phyloP scores from a whole-genome alignment of 2,113 vertebrate genomes.

The Mobula birostris region DNA sequence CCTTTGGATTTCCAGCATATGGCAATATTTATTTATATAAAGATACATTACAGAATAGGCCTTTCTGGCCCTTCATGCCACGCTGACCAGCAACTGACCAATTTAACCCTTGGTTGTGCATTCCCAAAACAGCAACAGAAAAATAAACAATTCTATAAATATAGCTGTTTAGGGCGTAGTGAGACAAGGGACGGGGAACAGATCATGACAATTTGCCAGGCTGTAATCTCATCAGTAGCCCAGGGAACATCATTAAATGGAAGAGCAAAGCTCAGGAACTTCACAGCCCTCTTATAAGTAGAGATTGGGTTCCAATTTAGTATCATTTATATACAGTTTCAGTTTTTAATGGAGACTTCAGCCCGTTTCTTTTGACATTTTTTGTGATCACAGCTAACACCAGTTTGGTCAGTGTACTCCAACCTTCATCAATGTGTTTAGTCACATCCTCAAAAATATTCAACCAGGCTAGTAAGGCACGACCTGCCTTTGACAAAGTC shows the following conservation, averaged over 20 bases:
- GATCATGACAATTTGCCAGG: not conserved
- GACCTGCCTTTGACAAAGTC: too few species aligned
- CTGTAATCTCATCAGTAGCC: conserved; percentile 17
- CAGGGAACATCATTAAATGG: not conserved
- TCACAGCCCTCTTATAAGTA: conserved; percentile 1
- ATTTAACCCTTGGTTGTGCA: not conserved
- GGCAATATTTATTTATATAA: too few species aligned
- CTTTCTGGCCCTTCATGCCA: too few species aligned
- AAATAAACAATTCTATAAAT: not conserved
- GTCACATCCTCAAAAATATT: too few species aligned
- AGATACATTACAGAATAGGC: too few species aligned
- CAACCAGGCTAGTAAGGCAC: too few species aligned
- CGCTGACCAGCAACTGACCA: too few species aligned
- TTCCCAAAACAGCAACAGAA: not conserved
- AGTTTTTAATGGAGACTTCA: not conserved
- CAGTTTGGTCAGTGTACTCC: too few species aligned
- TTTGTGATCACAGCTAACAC: not conserved
- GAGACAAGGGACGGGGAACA: too few species aligned
- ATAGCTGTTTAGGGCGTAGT: not conserved
- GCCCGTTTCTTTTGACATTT: not conserved
- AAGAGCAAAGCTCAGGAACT: not conserved
- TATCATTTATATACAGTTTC: not conserved
- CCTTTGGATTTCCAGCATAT: too few species aligned
- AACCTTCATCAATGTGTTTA: too few species aligned
- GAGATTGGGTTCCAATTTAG: not conserved